These are phyloP conservation scores for Ictalurus punctatus DNA, from an alignment of 2,113 vertebrate species.

Conservation along the genomic window DNA sequence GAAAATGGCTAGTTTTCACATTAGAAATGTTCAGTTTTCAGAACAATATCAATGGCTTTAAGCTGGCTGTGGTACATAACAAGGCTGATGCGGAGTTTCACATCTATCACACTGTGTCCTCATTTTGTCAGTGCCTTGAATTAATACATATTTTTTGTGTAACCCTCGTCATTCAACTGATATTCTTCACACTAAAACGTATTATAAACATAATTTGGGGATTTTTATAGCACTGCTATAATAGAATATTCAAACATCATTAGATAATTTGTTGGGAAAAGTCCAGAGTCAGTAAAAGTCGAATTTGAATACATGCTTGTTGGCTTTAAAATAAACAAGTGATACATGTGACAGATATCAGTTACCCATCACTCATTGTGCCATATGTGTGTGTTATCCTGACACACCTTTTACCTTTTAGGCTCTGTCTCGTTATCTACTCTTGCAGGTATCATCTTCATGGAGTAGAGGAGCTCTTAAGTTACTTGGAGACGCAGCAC, in stretches of 20 bases:
- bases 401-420: conserved; percentile 4
- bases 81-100: neutral
- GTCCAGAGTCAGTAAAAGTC: neutral
- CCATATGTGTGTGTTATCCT: neutral
- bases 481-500: neutral
- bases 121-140: neutral
- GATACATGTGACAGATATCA: neutral
- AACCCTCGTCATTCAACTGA: neutral
- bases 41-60: neutral
- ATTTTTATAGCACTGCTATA: neutral
- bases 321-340: conserved; percentile 4
- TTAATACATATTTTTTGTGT: neutral
- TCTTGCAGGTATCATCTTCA: conserved; percentile 16
- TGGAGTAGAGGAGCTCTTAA: conserved; percentile 16
- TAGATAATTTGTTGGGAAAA: neutral
- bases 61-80: neutral
- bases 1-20: neutral
- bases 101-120: neutral
- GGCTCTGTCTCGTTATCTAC: conserved; percentile 15
- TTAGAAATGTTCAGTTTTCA: neutral
- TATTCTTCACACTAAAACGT: neutral
- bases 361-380: neutral
- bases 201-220: neutral
- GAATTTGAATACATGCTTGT: neutral
- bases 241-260: neutral